Percentiles rank a stretch among this genome's conserved stretches.
Conservation (phyloP, 2,888 invertebrate species). For the Oscheius myriophilus region DNA sequence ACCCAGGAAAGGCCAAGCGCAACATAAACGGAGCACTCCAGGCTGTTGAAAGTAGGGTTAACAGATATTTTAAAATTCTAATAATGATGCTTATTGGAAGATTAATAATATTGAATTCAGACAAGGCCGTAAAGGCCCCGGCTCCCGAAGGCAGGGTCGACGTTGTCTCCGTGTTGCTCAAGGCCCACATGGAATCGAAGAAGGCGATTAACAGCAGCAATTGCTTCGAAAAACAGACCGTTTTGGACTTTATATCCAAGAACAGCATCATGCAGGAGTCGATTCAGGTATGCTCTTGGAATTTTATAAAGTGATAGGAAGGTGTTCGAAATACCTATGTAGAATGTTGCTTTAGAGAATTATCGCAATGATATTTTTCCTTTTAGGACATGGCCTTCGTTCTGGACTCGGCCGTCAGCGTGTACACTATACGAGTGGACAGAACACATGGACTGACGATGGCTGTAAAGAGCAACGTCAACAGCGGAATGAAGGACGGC, state of each 20-base stretch:
- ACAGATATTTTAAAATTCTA: too few relatives aligned
- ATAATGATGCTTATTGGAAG: too few relatives aligned
- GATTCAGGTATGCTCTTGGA: slow-evolving; percentile 1
- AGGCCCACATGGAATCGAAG: slow-evolving; percentile 5
- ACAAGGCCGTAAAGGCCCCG: too few relatives aligned
- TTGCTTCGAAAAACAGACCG: slow-evolving; percentile 28
- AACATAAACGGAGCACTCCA: too few relatives aligned
- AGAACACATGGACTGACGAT: neutral
- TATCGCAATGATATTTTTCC: neutral
- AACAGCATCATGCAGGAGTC: slow-evolving; percentile 14
- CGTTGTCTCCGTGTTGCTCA: neutral
- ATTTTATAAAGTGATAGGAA: too few relatives aligned
- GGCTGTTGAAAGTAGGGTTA: too few relatives aligned
- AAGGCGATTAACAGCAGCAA: slow-evolving; percentile 5
- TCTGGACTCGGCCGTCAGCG: slow-evolving; percentile 10
- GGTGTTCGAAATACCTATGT: too few relatives aligned
- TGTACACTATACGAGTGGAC: slow-evolving; percentile 29
- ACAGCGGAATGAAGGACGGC: too few relatives aligned
- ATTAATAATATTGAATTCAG: too few relatives aligned
- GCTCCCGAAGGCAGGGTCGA: neutral
- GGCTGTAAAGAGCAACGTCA: too few relatives aligned
- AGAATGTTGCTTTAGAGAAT: too few relatives aligned
- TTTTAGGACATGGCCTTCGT: slow-evolving; percentile 31
- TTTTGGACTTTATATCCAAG: slow-evolving; percentile 23
- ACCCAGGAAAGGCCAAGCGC: too few relatives aligned